Evolutionary conservation across 2,888 invertebrate genomes (phyloP).

Genomic region (Cotesia congregata): DNA sequence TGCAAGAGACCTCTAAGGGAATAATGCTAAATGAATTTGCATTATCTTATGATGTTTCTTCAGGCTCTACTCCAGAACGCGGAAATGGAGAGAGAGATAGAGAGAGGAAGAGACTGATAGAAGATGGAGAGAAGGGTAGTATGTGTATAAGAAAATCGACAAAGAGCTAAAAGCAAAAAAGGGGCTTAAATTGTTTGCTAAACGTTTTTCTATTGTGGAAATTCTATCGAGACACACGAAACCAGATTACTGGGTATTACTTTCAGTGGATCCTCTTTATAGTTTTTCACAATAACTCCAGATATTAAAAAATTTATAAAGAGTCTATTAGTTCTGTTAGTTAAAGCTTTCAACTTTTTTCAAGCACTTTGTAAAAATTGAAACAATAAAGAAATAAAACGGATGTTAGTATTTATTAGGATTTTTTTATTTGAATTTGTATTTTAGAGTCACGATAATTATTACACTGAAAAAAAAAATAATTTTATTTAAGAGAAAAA

Average conservation of each 20-base stretch:
- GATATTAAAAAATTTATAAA: neutral
- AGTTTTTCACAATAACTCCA: neutral
- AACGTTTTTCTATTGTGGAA: slow-evolving; percentile 42
- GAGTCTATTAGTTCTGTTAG: neutral
- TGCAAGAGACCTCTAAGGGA: slow-evolving; percentile 14
- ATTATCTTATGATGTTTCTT: slow-evolving; percentile 42
- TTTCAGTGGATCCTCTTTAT: neutral
- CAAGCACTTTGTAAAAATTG: no score
- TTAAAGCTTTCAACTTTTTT: neutral
- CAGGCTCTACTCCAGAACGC: neutral
- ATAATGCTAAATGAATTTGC: slow-evolving; percentile 49
- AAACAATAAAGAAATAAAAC: no score
- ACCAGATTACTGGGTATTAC: neutral
- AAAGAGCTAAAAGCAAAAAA: slow-evolving; percentile 27
- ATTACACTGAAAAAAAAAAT: no score
- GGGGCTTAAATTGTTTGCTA: slow-evolving; percentile 45
- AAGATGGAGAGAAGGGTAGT: neutral
- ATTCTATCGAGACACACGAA: slow-evolving; percentile 9
- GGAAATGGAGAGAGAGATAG: neutral
- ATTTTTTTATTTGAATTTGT: no score
- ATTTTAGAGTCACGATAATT: no score
- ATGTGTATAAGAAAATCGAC: slow-evolving; percentile 18
- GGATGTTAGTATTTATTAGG: no score
- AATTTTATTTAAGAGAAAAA: no score
- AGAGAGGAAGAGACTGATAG: neutral